Base-by-base conservation (phyloP, 1,140 invertebrate genomes). In the Diuraphis noxia region DNA sequence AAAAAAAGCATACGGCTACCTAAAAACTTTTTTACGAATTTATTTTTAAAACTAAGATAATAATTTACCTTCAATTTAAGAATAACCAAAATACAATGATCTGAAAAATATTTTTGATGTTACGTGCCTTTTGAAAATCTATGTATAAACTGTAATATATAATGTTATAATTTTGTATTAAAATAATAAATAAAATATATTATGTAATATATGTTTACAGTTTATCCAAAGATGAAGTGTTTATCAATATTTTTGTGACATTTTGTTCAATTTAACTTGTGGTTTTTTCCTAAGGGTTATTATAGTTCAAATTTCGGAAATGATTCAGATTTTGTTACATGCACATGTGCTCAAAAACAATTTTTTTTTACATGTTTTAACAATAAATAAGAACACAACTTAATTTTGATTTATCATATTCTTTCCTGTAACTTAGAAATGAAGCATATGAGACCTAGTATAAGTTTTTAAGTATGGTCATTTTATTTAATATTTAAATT, bases 11-110 rank as follows among this genome's bases (percentile, higher is more conserved):
- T 40, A 63, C 36, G 40, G 34, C 23, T 63, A 72, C 56, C 17
- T 63, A 56, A 36, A 63, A 88, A 63, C 56, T 86, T 82, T 56
- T 63, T 38, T 63, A 88, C 86, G 49, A 88, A 88, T 88, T 88
- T 63, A 88, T 88, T 63, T 63, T 88, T 88, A 56, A 56, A 34
- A 87, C 17, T 87, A 87, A 38, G 46, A 87, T 85, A 85, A 46
- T 30, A 85, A 46, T 85, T 41, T 38, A 41, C 81, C 23, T 40
- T 34, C 43, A 46, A 46, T 85, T 8, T 85, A 85, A 46, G 40
- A 34, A 46, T 85, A 81, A 25, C 21, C 25, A 30, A 25, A 81
- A 81, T 25, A 81, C n/a, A 86, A 49, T 52, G 9, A 56, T 56
- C 23, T 63, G 10, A 63, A 38, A 56, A 10, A 56, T 56, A 88